Evolutionary conservation across 2,797 vertebrate species (phyloP).

Genomic region (Xenopus petersii): DNA sequence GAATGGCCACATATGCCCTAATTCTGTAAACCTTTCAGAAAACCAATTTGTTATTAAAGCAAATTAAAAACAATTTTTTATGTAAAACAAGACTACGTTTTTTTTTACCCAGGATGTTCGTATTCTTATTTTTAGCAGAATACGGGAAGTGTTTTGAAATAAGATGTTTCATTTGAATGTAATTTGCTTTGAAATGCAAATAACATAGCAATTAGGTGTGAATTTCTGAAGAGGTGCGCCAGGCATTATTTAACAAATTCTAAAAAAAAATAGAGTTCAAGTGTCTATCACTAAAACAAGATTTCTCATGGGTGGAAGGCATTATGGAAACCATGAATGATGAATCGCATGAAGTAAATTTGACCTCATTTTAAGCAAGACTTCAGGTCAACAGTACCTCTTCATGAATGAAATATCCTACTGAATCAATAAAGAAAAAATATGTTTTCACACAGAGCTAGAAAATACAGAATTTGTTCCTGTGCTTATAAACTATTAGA

Average conservation of each 20-base stretch:
- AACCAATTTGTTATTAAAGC: not conserved
- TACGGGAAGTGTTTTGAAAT: conserved; percentile 66
- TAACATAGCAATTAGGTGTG: conserved; percentile 67
- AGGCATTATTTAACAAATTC: conserved; percentile 31
- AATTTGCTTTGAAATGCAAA: conserved; percentile 73
- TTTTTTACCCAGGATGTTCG: conserved; percentile 58
- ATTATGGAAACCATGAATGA: not conserved
- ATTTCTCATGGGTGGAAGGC: conserved; percentile 7
- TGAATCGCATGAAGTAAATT: not conserved
- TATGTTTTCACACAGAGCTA: too few species aligned
- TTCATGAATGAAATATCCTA: too few species aligned
- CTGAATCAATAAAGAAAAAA: too few species aligned
- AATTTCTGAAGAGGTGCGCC: conserved; percentile 64
- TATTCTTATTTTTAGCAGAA: conserved; percentile 66
- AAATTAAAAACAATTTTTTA: conserved; percentile 45
- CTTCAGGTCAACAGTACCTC: too few species aligned
- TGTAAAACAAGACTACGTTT: conserved; percentile 52
- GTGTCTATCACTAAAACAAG: conserved; percentile 29
- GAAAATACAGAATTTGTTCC: too few species aligned
- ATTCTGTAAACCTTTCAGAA: too few species aligned
- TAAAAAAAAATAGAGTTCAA: not conserved
- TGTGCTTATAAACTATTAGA: too few species aligned
- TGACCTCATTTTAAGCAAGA: too few species aligned
- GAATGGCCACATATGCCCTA: too few species aligned
- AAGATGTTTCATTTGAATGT: conserved; percentile 65